Base-by-base conservation (phyloP, 2,113 vertebrate species). In the Heterochromis multidens region DNA sequence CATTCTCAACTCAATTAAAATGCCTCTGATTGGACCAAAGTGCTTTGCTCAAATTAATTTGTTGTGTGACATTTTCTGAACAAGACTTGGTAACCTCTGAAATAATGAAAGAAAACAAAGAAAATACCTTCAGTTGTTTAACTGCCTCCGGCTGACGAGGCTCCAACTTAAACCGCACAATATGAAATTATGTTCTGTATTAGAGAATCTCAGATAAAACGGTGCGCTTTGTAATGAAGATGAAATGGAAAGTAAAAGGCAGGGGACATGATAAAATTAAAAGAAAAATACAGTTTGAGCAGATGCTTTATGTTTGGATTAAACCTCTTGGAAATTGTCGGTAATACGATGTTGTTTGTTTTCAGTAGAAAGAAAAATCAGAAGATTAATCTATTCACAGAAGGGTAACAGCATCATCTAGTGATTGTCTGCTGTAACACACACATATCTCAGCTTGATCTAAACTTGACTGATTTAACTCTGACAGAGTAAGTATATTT, bases 1-100 rank as follows among this genome's bases (percentile, higher is more conserved):
- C 89, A 92, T 93, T 95, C 92, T 96, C 94, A 90, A 94, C 93
- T 94, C 93, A 95, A 96, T 96, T 96, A 95, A 95, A 95, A 94
- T 84, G 89, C 89, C 92, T 94, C 90, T 82, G 88, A 92, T 92
- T 85, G 80, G 90, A 91, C 78, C 85, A 86, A 93, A 94, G 92
- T 93, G 93, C 91, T 91, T 87, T 65, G 90, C 87, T 93, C 87
- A 91, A 95, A 94, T 95, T 95, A 95, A 96, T 96, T 95, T 95
- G 90, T 93, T 88, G 81, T 89, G 92, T 92, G 94, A 94, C 94
- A 95, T 93, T 95, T 95, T 92, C 89, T 92, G 93, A 94, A 93
- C 92, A 95, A 94, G 91, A 95, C 94, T 91, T 92, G 91, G 89
- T 94, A 84, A 94, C 91, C 92, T 92, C 90, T 88, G 85, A 87